Evolutionary conservation across 1,140 invertebrate genomes (phyloP).

Genomic region (Psilanteris sp.): DNA sequence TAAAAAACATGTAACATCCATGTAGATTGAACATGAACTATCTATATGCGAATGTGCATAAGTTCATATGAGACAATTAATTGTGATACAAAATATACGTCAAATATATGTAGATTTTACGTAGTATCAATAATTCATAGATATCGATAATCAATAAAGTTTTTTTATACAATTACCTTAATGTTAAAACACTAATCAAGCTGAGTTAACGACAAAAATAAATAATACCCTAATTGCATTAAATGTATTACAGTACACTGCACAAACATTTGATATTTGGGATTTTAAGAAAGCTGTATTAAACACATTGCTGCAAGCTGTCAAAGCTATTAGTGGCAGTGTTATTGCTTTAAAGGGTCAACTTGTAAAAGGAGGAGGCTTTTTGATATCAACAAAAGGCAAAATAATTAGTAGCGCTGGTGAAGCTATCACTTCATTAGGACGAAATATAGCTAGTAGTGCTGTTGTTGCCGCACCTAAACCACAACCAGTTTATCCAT

Average conservation of each 20-base stretch:
- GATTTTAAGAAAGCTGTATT: conserved; percentile 89
- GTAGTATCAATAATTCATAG: too few species aligned
- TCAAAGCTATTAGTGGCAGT: conserved; percentile 91
- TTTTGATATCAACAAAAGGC: conserved; percentile 86
- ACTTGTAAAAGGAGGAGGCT: conserved; percentile 90
- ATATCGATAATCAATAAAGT: too few species aligned
- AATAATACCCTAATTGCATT: too few species aligned
- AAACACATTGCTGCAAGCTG: conserved; percentile 88
- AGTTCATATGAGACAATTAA: too few species aligned
- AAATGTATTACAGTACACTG: conserved; percentile 21
- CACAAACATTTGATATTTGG: conserved; percentile 85
- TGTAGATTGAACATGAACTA: too few species aligned
- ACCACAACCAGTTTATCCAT: conserved; percentile 50
- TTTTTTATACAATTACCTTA: too few species aligned
- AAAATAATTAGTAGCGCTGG: conserved; percentile 86
- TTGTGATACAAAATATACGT: too few species aligned
- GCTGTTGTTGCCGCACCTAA: conserved; percentile 82
- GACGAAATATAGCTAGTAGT: conserved; percentile 86
- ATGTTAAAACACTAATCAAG: too few species aligned
- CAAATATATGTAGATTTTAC: too few species aligned
- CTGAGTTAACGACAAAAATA: too few species aligned
- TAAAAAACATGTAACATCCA: too few species aligned
- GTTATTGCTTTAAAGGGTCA: conserved; percentile 91
- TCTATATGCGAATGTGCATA: too few species aligned
- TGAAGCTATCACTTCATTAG: conserved; percentile 87